These are phyloP conservation scores for Sesia bembeciformis DNA, from an alignment of 2,888 invertebrate species.

Conservation along the genomic window DNA sequence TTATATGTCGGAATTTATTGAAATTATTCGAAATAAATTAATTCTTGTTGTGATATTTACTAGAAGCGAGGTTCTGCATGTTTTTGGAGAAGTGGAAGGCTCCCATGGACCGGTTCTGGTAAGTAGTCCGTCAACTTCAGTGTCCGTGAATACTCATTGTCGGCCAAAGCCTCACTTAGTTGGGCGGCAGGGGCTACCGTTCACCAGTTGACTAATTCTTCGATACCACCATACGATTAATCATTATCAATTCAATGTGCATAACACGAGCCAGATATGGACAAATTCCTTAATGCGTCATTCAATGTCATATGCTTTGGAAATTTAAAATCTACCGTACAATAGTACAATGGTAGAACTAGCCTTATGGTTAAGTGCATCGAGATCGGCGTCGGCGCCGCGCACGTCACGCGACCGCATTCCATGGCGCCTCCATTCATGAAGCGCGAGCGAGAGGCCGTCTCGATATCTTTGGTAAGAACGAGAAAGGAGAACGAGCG, in stretches of 20 bases:
- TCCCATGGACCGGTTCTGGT: constrained; percentile 47
- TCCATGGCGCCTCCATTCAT: constrained; percentile 73
- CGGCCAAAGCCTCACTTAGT: too few relatives aligned
- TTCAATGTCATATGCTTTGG: background rate
- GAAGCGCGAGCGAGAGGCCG: constrained; percentile 53
- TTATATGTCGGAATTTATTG: constrained; percentile 57
- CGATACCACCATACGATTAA: too few relatives aligned
- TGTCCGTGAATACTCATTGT: background rate
- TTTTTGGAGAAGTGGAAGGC: constrained; percentile 37
- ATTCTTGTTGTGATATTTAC: constrained; percentile 43
- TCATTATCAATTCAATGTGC: too few relatives aligned
- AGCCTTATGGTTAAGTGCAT: constrained; percentile 63
- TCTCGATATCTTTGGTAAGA: constrained; percentile 41
- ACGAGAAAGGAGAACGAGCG: constrained; percentile 51
- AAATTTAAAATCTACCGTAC: constrained; percentile 4
- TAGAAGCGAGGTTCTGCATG: constrained; percentile 34
- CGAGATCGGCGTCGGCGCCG: constrained; percentile 74
- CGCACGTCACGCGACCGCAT: constrained; percentile 77
- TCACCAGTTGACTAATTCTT: background rate
- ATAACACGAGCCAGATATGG: too few relatives aligned
- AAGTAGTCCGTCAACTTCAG: constrained; percentile 42
- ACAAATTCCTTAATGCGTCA: background rate
- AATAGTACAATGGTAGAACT: constrained; percentile 33
- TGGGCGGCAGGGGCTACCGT: background rate
- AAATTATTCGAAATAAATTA: constrained; percentile 57